phyloP scores from a whole-genome alignment of 2,113 vertebrate genomes.

The Thunnus thynnus region DNA sequence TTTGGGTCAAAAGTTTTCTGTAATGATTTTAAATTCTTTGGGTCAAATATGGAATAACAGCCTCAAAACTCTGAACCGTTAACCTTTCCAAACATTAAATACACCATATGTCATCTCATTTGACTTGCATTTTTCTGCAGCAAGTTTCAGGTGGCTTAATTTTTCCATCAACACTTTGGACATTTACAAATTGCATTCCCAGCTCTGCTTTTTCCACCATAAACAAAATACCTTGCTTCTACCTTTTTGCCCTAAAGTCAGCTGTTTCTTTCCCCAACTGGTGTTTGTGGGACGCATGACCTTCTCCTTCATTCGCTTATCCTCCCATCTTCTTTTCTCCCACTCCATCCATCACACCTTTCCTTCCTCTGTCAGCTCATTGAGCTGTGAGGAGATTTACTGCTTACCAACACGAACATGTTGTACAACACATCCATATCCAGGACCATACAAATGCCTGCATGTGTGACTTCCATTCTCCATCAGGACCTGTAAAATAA shows the following conservation, averaged over 20 bases:
- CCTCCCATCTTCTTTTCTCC: slow-evolving; percentile 24
- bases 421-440: slow-evolving; percentile 39
- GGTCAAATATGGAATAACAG: background rate
- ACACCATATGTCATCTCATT: background rate
- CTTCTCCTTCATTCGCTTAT: background rate
- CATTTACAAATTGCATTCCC: slow-evolving; percentile 48
- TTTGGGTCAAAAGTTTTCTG: background rate
- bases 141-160: background rate
- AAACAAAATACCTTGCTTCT: slow-evolving; percentile 14
- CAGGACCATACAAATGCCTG: slow-evolving; percentile 2
- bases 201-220: background rate
- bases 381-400: slow-evolving; percentile 62
- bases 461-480: background rate
- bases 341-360: slow-evolving; percentile 64
- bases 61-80: background rate
- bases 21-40: background rate
- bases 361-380: slow-evolving; percentile 43
- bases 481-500: background rate
- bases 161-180: slow-evolving; percentile 33
- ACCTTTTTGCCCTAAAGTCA: slow-evolving; percentile 38
- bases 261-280: slow-evolving; percentile 24
- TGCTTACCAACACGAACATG: slow-evolving; percentile 45
- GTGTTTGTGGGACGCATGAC: slow-evolving; percentile 25
- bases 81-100: background rate
- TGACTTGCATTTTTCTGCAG: slow-evolving; percentile 1